Conservation (phyloP, 64 coral and sea anemone genomes). For the Dendrophyllia cribrosa region DNA sequence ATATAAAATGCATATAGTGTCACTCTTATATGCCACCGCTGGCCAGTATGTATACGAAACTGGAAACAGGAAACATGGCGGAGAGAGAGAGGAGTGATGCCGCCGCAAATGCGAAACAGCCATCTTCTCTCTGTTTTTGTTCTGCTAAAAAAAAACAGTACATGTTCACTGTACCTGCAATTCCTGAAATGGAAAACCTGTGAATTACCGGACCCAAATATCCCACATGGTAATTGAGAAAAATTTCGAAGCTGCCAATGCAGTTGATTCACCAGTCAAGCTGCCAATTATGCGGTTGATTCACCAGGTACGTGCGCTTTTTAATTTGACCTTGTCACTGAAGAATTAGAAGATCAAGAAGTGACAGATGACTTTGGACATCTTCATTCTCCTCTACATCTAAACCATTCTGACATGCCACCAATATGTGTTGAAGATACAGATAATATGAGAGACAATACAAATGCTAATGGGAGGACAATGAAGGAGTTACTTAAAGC, state of each 20-base stretch:
- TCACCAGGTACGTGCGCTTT: not conserved
- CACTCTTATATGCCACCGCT: conserved; percentile 23
- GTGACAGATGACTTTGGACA: not conserved
- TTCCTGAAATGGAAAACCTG: conserved; percentile 47
- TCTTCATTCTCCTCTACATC: not conserved
- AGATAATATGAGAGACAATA: not conserved
- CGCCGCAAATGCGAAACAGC: not conserved
- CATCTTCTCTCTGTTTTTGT: conserved; percentile 32
- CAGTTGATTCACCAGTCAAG: not conserved
- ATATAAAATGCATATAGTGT: not conserved
- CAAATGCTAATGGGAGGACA: not conserved
- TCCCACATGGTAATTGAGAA: conserved; percentile 15
- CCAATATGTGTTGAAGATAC: not conserved
- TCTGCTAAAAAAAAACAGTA: conserved; percentile 34
- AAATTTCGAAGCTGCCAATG: conserved; percentile 15
- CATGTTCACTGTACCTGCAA: conserved; percentile 41
- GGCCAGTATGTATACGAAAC: conserved; percentile 4
- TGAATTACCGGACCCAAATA: conserved; percentile 40
- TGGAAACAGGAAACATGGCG: conserved; percentile 15
- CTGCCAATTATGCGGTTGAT: not conserved
- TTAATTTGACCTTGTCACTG: too few species aligned
- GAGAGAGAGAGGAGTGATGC: not conserved
- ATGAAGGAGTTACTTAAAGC: not conserved
- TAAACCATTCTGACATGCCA: not conserved
- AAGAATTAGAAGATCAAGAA: conserved; percentile 29